Percentiles rank a stretch among this genome's conserved stretches.
These are phyloP conservation scores for Chromis chromis DNA, from an alignment of 2,797 vertebrate species.

Conservation along the genomic window DNA sequence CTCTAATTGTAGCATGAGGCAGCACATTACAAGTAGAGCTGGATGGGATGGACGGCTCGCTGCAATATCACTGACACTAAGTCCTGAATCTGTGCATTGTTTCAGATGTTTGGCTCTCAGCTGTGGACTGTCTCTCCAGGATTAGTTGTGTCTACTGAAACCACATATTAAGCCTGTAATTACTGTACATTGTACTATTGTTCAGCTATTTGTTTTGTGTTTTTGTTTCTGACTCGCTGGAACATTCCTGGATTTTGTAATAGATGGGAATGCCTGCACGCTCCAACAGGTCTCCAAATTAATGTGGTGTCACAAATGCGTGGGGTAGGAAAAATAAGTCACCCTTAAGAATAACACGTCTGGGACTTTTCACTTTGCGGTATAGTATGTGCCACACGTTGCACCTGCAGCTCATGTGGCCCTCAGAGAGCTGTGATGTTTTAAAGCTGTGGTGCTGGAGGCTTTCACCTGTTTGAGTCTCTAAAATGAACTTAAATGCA, in stretches of 20 bases:
- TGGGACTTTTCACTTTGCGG: background rate
- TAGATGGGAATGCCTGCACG: conserved; percentile 37
- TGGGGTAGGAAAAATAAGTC: background rate
- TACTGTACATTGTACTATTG: conserved; percentile 51
- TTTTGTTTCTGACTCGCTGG: conserved; percentile 59
- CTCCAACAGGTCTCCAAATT: conserved; percentile 45
- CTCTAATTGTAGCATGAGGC: conserved; percentile 35
- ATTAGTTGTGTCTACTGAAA: conserved; percentile 49
- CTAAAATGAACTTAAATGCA: too few species aligned
- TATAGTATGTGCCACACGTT: background rate
- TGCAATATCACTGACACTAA: conserved; percentile 24
- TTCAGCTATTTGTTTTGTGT: conserved; percentile 67
- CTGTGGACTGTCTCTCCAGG: conserved; percentile 26
- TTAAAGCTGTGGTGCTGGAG: too few species aligned
- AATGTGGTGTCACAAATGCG: conserved; percentile 11
- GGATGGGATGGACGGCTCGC: conserved; percentile 19
- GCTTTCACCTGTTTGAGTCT: too few species aligned
- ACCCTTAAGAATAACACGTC: background rate
- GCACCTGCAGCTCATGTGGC: background rate
- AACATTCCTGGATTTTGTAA: conserved; percentile 63
- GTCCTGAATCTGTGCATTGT: conserved; percentile 31
- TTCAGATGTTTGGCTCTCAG: conserved; percentile 16
- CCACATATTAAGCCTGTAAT: conserved; percentile 51
- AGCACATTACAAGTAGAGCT: conserved; percentile 29
- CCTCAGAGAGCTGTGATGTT: too few species aligned